Evolutionary conservation across 1,140 invertebrate genomes (phyloP).

Genomic region (Probaryconus sp.): DNA sequence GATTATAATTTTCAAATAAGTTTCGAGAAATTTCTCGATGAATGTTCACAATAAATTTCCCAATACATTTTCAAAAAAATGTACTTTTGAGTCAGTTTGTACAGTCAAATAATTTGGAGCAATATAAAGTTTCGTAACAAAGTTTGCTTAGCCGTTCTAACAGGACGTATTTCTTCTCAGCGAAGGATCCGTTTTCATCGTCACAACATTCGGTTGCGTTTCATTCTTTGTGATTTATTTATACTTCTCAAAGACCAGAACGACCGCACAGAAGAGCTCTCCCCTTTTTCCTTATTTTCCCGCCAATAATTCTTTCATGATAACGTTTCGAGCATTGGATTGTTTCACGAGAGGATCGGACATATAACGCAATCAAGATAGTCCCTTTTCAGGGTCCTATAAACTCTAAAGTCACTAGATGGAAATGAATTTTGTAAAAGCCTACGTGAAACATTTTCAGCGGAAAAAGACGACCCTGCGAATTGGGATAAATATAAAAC

Average conservation of each 20-base stretch:
- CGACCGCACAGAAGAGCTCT: slow-evolving; percentile 46
- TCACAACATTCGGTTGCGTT: slow-evolving; percentile 38
- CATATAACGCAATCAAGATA: slow-evolving; percentile 45
- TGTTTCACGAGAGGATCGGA: slow-evolving; percentile 45
- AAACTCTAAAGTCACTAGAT: background rate
- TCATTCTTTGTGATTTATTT: slow-evolving; percentile 62
- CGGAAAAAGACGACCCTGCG: no score
- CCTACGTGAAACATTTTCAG: background rate
- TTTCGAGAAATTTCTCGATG: background rate
- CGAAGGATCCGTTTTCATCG: slow-evolving; percentile 50
- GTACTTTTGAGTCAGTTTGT: background rate
- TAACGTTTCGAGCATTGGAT: slow-evolving; percentile 50
- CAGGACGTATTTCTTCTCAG: slow-evolving; percentile 34
- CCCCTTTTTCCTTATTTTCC: slow-evolving; percentile 41
- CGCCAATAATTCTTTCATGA: slow-evolving; percentile 54
- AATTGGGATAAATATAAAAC: no score
- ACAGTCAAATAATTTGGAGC: slow-evolving; percentile 44
- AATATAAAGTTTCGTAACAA: slow-evolving; percentile 13
- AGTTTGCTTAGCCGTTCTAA: slow-evolving; percentile 38
- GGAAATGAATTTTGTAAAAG: slow-evolving; percentile 11
- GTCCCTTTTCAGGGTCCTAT: slow-evolving; percentile 17
- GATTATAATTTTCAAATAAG: no score
- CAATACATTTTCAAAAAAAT: no score
- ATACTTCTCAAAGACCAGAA: slow-evolving; percentile 56
- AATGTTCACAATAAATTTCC: no score